These are phyloP conservation scores for Sycobia sp. DNA, from an alignment of 1,140 invertebrate genomes.

Conservation along the genomic window DNA sequence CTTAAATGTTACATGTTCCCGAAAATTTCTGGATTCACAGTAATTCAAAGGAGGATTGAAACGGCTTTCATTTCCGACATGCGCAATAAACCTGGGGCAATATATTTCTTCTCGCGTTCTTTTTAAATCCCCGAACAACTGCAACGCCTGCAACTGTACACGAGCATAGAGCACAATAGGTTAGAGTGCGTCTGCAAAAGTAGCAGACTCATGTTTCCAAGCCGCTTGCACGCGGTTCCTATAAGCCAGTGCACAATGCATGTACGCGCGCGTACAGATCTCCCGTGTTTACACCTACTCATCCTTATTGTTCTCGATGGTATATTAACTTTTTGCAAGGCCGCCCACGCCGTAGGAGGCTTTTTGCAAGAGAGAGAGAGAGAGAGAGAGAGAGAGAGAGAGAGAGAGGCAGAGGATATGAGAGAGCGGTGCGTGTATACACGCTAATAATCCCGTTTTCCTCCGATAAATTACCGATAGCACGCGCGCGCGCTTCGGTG, in stretches of 20 bases:
- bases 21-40: too few relatives aligned
- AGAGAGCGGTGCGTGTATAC: too few relatives aligned
- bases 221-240: too few relatives aligned
- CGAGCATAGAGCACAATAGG: too few relatives aligned
- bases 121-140: not conserved
- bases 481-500: not conserved
- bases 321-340: conserved; percentile 26
- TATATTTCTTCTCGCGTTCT: not conserved
- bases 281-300: conserved; percentile 34
- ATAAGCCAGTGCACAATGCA: not conserved
- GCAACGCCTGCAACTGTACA: conserved; percentile 1
- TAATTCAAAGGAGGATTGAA: too few relatives aligned
- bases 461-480: conserved; percentile 15
- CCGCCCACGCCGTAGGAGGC: not conserved
- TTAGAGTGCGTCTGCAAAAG: too few relatives aligned
- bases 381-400: too few relatives aligned
- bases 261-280: not conserved
- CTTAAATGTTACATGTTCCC: too few relatives aligned
- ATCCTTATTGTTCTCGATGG: conserved; percentile 19
- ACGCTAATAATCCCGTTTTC: conserved; percentile 6
- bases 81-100: conserved; percentile 1
- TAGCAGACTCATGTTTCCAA: too few relatives aligned
- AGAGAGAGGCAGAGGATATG: too few relatives aligned
- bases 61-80: not conserved
- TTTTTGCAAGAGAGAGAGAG: too few relatives aligned